These are phyloP conservation scores for Drosophila suzukii DNA, from an alignment of 1,140 invertebrate species.

Conservation along the genomic window DNA sequence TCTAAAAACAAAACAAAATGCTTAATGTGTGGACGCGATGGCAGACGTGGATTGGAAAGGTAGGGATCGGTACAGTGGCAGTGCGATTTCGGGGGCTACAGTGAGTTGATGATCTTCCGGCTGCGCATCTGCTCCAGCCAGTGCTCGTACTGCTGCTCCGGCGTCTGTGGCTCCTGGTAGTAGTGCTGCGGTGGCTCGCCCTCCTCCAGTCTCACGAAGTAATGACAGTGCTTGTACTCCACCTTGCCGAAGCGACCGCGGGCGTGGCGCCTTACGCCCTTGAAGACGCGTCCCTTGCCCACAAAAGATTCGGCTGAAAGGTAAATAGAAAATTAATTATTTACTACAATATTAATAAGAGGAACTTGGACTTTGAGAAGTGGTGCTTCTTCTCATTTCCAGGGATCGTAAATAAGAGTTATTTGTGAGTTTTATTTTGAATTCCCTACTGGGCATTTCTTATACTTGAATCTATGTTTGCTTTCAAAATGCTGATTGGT, in stretches of 20 bases:
- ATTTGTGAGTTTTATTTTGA: no score
- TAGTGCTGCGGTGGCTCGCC: constrained; percentile 95
- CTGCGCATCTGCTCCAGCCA: constrained; percentile 90
- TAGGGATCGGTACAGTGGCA: constrained; percentile 10
- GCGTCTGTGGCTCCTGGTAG: constrained; percentile 89
- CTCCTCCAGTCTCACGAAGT: constrained; percentile 96
- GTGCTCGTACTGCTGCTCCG: constrained; percentile 89
- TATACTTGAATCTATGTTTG: no score
- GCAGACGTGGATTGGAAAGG: constrained; percentile 8
- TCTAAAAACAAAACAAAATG: constrained; percentile 29
- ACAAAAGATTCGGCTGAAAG: constrained; percentile 93
- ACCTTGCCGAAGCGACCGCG: constrained; percentile 89
- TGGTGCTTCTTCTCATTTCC: no score
- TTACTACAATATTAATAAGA: not conserved
- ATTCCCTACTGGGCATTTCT: no score
- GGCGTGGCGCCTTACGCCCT: constrained; percentile 94
- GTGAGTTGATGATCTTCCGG: constrained; percentile 89
- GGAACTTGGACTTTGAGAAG: not conserved
- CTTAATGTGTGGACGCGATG: constrained; percentile 6
- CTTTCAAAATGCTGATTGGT: no score
- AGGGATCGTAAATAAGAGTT: no score
- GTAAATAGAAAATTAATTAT: constrained; percentile 4
- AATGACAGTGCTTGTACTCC: constrained; percentile 93
- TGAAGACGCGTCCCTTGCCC: constrained; percentile 90
- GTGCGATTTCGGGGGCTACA: constrained; percentile 84